Base-by-base conservation (phyloP, 2,888 invertebrate species). In the Leptothorax acervorum region DNA sequence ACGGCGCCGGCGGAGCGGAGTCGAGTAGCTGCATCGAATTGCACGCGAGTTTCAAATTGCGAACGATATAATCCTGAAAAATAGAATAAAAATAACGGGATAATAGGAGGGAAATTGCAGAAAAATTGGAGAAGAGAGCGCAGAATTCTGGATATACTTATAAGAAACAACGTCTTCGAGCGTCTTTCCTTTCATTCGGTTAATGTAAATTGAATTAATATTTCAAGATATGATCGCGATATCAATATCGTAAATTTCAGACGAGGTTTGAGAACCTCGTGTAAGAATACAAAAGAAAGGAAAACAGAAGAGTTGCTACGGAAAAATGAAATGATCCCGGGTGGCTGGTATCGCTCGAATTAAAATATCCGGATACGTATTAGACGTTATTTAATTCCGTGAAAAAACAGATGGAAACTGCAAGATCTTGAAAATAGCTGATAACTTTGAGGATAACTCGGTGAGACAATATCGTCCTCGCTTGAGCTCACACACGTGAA, bases 21-120 rank as follows among this genome's bases (percentile, higher is more conserved):
- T 53, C 53, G 31, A 76, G 45, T 62, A 79, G 63, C 28, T n/a
- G 82, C n/a, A 39, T 78, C 39, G 62, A 76, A 45, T 79, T 60
- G 48, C 60, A 23, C 57, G 23, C 66, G 66, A 57, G 48, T 60
- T 78, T 78, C 53, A 42, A 45, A 71, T 65, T 45, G 55, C 45
- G 35, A 35, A 28, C 12, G 42, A 39, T 70, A 42, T 9, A 28
- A 18, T 28, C 12, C 23, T 18, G 76, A 28, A 42, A 73, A 48
- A 81, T 15, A 5, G 12, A 39, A 48, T 9, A 15, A 39, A 51
- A 45, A 57, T 28, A 23, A 42, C 48, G 31, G 4, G 39, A 35
- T 12, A 35, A 31, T 42, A 35, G n/a, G 23, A 18, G 35, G 23
- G 60, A 42, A 51, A 79, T 79, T 63, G 31, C 9, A 48, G 28